phyloP scores from a whole-genome alignment of 2,888 invertebrate genomes.

The Lithodes maja region DNA sequence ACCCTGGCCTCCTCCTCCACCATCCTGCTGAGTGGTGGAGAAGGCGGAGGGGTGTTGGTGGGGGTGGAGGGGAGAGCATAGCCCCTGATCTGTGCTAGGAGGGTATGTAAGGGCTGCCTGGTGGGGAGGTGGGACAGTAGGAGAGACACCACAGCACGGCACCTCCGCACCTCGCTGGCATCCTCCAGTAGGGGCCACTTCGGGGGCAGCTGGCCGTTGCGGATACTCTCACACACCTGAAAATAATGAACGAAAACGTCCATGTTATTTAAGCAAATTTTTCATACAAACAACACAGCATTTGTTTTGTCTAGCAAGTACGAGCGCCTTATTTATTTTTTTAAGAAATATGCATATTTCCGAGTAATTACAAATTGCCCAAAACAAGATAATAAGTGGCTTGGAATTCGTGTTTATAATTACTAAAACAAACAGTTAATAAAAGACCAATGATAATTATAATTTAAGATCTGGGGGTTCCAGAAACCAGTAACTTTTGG shows the following conservation, averaged over 20 bases:
- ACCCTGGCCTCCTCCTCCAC: not conserved
- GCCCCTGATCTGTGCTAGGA: constrained; percentile 21
- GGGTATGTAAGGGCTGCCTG: constrained; percentile 23
- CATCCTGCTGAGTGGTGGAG: not conserved
- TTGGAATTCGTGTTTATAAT: too few species aligned
- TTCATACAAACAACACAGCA: too few species aligned
- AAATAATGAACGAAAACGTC: not conserved
- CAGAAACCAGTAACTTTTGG: too few species aligned
- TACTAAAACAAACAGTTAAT: too few species aligned
- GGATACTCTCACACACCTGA: constrained; percentile 52
- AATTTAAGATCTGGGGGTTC: too few species aligned
- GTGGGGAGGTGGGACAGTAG: constrained; percentile 23
- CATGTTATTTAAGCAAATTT: too few species aligned
- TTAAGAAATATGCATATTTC: too few species aligned
- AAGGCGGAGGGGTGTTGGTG: not conserved
- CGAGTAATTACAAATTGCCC: too few species aligned
- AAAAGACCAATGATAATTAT: too few species aligned
- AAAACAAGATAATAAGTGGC: too few species aligned
- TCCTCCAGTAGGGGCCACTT: constrained; percentile 49
- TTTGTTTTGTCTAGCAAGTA: too few species aligned
- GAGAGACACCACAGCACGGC: constrained; percentile 42
- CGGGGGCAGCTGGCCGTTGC: constrained; percentile 38
- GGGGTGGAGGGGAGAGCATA: not conserved
- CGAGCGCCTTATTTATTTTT: too few species aligned
- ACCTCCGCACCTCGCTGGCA: constrained; percentile 25